Evolutionary conservation across 2,888 invertebrate genomes (phyloP).

Genomic region (Drosophila nigricruria): DNA sequence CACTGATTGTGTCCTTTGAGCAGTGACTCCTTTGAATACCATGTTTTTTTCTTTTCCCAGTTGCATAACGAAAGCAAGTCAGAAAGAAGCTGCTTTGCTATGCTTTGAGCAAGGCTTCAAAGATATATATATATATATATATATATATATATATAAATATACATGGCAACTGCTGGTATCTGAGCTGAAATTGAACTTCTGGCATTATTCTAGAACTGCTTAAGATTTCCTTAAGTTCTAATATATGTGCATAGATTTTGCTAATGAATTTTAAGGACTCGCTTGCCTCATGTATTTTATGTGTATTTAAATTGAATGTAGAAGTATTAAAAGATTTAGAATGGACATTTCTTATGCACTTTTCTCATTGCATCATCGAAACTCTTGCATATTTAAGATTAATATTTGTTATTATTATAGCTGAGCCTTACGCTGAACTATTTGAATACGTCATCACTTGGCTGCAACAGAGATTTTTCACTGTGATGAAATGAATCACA

Average conservation of each 20-base stretch:
- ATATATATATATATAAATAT: background rate
- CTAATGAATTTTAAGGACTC: background rate
- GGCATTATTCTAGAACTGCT: background rate
- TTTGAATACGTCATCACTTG: background rate
- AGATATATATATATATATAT: background rate
- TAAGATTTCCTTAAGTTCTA: background rate
- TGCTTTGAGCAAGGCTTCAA: background rate
- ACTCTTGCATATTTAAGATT: background rate
- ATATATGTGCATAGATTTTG: background rate
- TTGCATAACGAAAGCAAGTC: background rate
- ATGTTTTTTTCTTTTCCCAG: background rate
- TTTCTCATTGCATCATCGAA: background rate
- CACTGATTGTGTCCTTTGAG: constrained; percentile 10
- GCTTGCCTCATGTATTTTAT: background rate
- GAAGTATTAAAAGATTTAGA: no score
- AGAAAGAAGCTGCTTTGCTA: background rate
- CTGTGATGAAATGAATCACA: background rate
- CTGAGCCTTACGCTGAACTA: background rate
- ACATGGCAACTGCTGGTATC: background rate
- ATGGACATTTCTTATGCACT: no score
- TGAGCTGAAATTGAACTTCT: background rate
- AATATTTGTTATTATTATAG: background rate
- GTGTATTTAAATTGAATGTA: background rate
- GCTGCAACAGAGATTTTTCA: background rate
- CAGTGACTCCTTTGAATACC: constrained; percentile 7